Base-by-base conservation (phyloP, 1,140 invertebrate species). In the Temnothorax longispinosus region DNA sequence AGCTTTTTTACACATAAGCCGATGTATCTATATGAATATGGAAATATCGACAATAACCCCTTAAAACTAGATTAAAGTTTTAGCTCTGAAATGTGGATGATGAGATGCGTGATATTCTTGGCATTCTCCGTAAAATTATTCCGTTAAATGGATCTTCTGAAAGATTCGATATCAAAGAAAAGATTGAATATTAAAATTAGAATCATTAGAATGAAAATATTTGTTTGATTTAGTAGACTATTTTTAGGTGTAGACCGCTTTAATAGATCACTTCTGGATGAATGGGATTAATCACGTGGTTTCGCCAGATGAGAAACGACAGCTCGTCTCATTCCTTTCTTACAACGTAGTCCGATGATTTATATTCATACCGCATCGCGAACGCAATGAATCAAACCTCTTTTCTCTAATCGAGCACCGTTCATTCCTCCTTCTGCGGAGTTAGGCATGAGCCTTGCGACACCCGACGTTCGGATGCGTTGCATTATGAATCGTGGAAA, bases 41-140 rank as follows among this genome's bases (percentile, higher is more conserved):
- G 13, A 41, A 41, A 69, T 35, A 13, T 52, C 27, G 41, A 21
- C 7, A 32, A 56, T 44, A 58, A 72, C 58, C 21, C 10, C 21
- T 21, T 41, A 32, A 81, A 81, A 71, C 54, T 81, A 27, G 11
- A 81, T 71, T 81, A 7, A 54, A 54, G 44, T 80, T 52, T 80
- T 54, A 81, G 52, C 2, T 81, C 41, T n/a, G 11, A 54, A 38
- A 60, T 15, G n/a, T 27, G 13, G 77, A 41, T 4, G 32, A 64
- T 47, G 13, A 13, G n/a, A 38, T 76, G 35, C n/a, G n/a, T 15
- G 13, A 38, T 71, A 41, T 44, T 81, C 21, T 21, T 64, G 50
- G 3, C 1, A 18, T 71, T 41, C 47, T 52, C 15, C 18, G 15
- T 21, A 27, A 54, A 71, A 71, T 44, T 27, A 69, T 7, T 44